phyloP scores from a whole-genome alignment of 2,888 invertebrate genomes.

The Aspidiotus rigidus region DNA sequence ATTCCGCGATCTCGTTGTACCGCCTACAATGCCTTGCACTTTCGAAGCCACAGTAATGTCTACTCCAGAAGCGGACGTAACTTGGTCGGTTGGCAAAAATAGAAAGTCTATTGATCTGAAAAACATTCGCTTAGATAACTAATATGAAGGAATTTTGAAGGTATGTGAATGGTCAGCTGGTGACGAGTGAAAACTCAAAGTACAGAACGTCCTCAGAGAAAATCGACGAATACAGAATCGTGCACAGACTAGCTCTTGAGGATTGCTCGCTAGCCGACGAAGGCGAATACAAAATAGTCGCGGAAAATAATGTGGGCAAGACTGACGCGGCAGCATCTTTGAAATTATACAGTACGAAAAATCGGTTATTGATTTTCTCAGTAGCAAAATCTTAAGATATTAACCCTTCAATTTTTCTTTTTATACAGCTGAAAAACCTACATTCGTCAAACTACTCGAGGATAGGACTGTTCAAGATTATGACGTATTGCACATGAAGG shows the following conservation, averaged over 20 bases:
- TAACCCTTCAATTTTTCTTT: conserved; percentile 6
- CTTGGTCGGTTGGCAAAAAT: conserved; percentile 52
- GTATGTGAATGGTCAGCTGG: conserved; percentile 36
- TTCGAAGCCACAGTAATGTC: conserved; percentile 76
- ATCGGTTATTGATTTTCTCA: background rate
- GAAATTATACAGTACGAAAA: conserved; percentile 59
- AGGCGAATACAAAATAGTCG: conserved; percentile 67
- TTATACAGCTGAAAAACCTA: conserved; percentile 60
- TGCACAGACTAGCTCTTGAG: conserved; percentile 62
- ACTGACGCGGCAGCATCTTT: conserved; percentile 58
- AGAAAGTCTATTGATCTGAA: background rate
- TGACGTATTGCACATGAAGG: conserved; percentile 57
- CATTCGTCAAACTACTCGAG: conserved; percentile 61
- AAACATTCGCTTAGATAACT: background rate
- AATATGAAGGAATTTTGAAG: conserved; percentile 7
- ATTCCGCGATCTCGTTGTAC: conserved; percentile 60
- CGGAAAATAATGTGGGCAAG: conserved; percentile 68
- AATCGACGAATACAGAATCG: conserved; percentile 54
- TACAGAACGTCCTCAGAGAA: conserved; percentile 55
- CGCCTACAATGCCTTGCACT: conserved; percentile 66
- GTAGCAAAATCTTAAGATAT: background rate
- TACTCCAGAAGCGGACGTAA: conserved; percentile 79
- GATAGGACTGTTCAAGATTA: conserved; percentile 62
- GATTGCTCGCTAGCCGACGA: conserved; percentile 61
- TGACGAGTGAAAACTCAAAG: conserved; percentile 42